Evolutionary conservation across 2,888 invertebrate species (phyloP).

Genomic region (Ennomos quercinarius): DNA sequence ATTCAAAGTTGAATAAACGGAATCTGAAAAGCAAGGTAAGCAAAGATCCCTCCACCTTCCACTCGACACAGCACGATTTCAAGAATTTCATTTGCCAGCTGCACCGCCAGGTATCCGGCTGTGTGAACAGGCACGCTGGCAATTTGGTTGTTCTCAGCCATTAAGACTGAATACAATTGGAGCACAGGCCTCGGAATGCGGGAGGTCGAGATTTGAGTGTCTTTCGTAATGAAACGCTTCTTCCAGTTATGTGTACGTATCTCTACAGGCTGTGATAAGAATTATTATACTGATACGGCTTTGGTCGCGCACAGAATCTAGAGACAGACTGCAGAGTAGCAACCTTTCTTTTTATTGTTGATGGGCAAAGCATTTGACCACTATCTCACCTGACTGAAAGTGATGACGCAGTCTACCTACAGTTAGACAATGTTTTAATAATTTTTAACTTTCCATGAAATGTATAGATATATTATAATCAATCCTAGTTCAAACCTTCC

Average conservation of each 20-base stretch:
- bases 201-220: conserved; percentile 27
- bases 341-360: no score
- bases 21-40: conserved; percentile 10
- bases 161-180: conserved; percentile 29
- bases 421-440: no score
- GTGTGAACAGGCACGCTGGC: conserved; percentile 20
- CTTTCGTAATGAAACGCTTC: conserved; percentile 24
- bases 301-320: neutral
- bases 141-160: conserved; percentile 19
- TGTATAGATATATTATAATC: no score
- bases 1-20: conserved; percentile 11
- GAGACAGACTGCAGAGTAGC: no score
- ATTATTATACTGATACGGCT: neutral
- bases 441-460: no score
- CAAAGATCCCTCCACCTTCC: conserved; percentile 13
- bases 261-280: neutral
- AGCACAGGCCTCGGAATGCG: conserved; percentile 29
- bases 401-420: no score
- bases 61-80: conserved; percentile 25
- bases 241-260: neutral
- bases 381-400: no score
- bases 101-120: conserved; percentile 18
- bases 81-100: conserved; percentile 25
- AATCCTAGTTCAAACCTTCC: no score
- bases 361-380: no score